Conservation (phyloP, 64 coral and sea anemone species). For the Anthopleura sola region DNA sequence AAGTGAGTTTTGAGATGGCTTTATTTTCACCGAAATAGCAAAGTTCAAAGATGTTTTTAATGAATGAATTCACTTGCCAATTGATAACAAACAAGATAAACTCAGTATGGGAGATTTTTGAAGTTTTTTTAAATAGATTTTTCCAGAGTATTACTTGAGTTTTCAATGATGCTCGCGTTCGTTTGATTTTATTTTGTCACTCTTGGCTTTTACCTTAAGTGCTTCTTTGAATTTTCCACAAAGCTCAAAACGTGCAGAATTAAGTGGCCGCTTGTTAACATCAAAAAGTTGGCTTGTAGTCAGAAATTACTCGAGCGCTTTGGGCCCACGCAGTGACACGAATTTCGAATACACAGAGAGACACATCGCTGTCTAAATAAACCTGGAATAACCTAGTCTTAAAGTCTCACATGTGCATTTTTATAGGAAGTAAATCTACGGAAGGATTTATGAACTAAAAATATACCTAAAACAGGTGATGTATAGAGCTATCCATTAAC, state of each 20-base stretch:
- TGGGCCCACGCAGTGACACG: neutral
- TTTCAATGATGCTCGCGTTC: slow-evolving; percentile 1
- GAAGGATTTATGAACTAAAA: neutral
- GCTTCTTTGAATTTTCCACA: neutral
- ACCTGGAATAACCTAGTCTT: neutral
- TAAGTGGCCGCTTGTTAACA: slow-evolving; percentile 8
- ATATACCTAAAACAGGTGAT: neutral
- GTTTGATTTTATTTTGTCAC: slow-evolving; percentile 23
- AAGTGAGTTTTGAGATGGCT: too few species aligned
- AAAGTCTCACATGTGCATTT: neutral
- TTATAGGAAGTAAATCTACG: neutral
- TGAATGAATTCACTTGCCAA: neutral
- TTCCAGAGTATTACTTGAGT: neutral
- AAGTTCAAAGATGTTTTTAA: neutral
- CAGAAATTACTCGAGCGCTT: neutral
- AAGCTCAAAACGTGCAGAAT: slow-evolving; percentile 1
- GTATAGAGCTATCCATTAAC: neutral
- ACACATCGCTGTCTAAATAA: neutral
- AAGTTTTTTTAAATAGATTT: neutral
- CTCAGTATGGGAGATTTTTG: neutral
- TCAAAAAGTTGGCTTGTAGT: neutral
- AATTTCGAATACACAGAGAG: neutral
- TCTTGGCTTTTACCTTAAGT: slow-evolving; percentile 3
- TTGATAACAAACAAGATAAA: neutral
- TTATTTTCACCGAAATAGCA: too few species aligned